phyloP scores from a whole-genome alignment of 2,888 invertebrate genomes.

The Dastarcus helophoroides region DNA sequence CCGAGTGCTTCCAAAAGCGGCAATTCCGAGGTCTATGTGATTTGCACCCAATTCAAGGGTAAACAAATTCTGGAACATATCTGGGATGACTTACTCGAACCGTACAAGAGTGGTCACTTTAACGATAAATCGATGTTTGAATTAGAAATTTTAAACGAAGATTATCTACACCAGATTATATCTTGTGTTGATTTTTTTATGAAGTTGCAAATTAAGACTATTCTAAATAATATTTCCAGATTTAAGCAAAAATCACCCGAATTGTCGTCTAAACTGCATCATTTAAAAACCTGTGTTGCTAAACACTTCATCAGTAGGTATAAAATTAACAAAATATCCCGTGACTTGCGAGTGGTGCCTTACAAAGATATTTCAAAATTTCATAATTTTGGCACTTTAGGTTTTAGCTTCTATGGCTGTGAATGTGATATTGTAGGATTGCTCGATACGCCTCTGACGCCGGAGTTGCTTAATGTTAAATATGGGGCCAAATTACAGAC shows the following conservation, averaged over 20 bases:
- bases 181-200: constrained; percentile 55
- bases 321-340: constrained; percentile 42
- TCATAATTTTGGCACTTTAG: constrained; percentile 8
- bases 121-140: constrained; percentile 46
- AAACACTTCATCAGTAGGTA: constrained; percentile 48
- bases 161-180: constrained; percentile 54
- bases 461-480: constrained; percentile 27
- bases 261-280: constrained; percentile 20
- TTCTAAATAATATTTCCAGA: constrained; percentile 52
- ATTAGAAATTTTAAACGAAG: constrained; percentile 44
- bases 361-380: constrained; percentile 40
- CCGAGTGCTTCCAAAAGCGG: constrained; percentile 90
- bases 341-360: constrained; percentile 39
- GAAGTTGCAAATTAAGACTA: constrained; percentile 53
- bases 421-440: too few relatives aligned
- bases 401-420: constrained; percentile 6
- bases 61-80: constrained; percentile 20
- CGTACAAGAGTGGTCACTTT: constrained; percentile 36
- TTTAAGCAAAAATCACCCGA: constrained; percentile 37
- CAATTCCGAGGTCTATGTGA: constrained; percentile 85
- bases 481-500: constrained; percentile 42
- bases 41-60: constrained; percentile 56
- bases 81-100: constrained; percentile 33
- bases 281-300: constrained; percentile 37
- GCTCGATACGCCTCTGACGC: too few relatives aligned